Percentiles rank a stretch among this genome's conserved stretches.
phyloP scores from a whole-genome alignment of 2,797 vertebrate species.

The Typhlichthys subterraneus region DNA sequence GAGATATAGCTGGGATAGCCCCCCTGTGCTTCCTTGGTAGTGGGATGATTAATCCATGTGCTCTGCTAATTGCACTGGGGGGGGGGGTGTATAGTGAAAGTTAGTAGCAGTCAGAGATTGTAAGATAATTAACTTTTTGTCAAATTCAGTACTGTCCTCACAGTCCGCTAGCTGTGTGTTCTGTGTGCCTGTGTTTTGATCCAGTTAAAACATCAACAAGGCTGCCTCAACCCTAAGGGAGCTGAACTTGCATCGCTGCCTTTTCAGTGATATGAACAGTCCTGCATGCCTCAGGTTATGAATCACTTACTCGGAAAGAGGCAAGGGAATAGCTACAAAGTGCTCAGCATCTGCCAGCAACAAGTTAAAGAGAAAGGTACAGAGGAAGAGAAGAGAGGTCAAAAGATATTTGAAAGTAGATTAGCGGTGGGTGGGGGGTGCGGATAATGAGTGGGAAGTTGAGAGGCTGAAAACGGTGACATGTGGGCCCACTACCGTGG shows the following conservation, averaged over 20 bases:
- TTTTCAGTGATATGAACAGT: constrained; percentile 55
- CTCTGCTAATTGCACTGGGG: constrained; percentile 59
- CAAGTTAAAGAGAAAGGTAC: constrained; percentile 5
- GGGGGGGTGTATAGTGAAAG: too few relatives aligned
- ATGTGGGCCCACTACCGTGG: constrained; percentile 50
- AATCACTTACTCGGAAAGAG: constrained; percentile 62
- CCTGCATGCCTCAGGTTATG: constrained; percentile 51
- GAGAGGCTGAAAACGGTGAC: constrained; percentile 47
- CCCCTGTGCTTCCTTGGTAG: constrained; percentile 32
- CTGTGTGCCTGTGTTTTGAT: too few relatives aligned
- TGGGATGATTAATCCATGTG: constrained; percentile 69
- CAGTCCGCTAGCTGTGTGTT: too few relatives aligned
- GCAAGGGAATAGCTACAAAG: constrained; percentile 27
- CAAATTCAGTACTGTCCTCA: too few relatives aligned
- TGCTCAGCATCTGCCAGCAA: constrained; percentile 41
- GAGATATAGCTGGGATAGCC: constrained; percentile 44
- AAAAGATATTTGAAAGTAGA: constrained; percentile 15
- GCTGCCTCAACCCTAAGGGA: constrained; percentile 22
- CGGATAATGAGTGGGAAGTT: constrained; percentile 40
- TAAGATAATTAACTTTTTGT: too few relatives aligned
- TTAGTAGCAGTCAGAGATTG: too few relatives aligned
- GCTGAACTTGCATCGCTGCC: constrained; percentile 48
- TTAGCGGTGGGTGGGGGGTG: constrained; percentile 1
- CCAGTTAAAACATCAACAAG: too few relatives aligned
- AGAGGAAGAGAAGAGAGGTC: constrained; percentile 15